Evolutionary conservation across 2,113 vertebrate genomes (phyloP), one percentile per base, ranked within the genome.

Genomic region (Colius striatus): DNA sequence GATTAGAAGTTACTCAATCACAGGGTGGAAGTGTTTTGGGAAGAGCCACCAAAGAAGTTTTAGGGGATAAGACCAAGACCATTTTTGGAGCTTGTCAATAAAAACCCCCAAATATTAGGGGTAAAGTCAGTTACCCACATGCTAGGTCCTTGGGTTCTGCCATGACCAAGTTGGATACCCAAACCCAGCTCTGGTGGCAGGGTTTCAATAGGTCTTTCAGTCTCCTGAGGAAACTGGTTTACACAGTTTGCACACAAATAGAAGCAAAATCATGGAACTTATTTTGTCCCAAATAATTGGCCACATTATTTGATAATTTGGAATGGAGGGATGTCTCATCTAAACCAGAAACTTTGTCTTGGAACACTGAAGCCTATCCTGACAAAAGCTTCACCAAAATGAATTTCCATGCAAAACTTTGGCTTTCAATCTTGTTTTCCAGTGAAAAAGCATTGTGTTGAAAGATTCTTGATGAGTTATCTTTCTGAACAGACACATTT

Each of bases 381-480:
- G 53, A 43, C 38, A 88, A 71, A 67, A 77, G 7, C 34, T 77
- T 51, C 75, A 66, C 36, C 32, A 86, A 90, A 93, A 90, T 60
- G 72, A 87, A 50, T 76, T 92, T 95, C 79, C 76, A 16, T 84
- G 80, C 43, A 74, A 32, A 81, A 70, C 43, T 29, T 29, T 63
- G 83, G 29, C 68, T 81, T 72, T 45, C 48, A 71, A 60, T 63
- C 27, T 92, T 17, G 0, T 86, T 93, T 87, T 84, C 68, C 72
- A 78, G 19, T 6, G 48, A 55, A 70, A 86, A 90, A 71, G 29
- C 26, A 9, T 77, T 71, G 88, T 85, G 57, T 73, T 80, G n/a
- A 91, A 95, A 84, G 83, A 36, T 60, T 68, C 68, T 83, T 89
- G 88, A 82, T 78, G 87, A 95, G 74, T 63, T 86, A 53, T 67